These are phyloP conservation scores for Busseola fusca DNA, from an alignment of 2,888 invertebrate genomes.

Conservation along the genomic window DNA sequence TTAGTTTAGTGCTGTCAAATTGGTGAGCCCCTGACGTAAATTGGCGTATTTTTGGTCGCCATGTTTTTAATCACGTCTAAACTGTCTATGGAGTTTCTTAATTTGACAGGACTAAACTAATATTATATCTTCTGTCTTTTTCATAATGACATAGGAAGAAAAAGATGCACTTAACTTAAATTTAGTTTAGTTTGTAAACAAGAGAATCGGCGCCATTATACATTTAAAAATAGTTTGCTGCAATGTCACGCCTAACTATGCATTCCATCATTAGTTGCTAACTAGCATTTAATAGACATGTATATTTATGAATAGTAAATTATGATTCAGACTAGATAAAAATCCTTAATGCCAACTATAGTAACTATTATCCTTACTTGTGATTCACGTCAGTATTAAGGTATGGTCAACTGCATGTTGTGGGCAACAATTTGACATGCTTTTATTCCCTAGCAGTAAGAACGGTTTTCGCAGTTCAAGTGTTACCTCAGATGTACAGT, in stretches of 20 bases:
- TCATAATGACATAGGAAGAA: too few relatives aligned
- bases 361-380: not conserved
- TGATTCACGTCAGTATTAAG: not conserved
- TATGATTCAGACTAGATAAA: slow-evolving; percentile 9
- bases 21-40: too few relatives aligned
- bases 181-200: too few relatives aligned
- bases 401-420: not conserved
- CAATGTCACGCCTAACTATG: not conserved
- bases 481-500: not conserved
- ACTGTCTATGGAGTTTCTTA: too few relatives aligned
- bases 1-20: too few relatives aligned
- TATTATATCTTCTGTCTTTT: too few relatives aligned
- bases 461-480: not conserved
- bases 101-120: too few relatives aligned
- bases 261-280: slow-evolving; percentile 8
- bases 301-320: slow-evolving; percentile 13
- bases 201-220: too few relatives aligned
- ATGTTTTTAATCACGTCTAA: too few relatives aligned
- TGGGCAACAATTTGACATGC: not conserved
- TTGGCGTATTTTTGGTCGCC: too few relatives aligned
- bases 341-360: slow-evolving; percentile 5
- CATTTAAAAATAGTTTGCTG: slow-evolving; percentile 10
- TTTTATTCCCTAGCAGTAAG: not conserved
- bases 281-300: slow-evolving; percentile 11
- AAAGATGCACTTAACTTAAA: too few relatives aligned